phyloP scores from a whole-genome alignment of 1,140 invertebrate genomes.

The Stenopsyche tienmushanensis region DNA sequence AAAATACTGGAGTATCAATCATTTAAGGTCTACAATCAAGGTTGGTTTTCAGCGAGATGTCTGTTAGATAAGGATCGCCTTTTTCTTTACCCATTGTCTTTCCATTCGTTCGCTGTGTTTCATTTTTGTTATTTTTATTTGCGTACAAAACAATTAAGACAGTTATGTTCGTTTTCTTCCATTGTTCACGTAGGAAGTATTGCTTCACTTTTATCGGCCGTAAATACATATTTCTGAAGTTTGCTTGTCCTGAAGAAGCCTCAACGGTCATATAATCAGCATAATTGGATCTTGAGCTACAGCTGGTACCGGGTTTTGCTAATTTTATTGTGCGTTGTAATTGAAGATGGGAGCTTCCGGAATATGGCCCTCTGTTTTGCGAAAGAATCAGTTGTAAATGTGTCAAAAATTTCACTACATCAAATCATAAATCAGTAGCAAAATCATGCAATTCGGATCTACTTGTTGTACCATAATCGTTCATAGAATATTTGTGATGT shows the following conservation, averaged over 20 bases:
- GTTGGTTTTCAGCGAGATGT: constrained; percentile 1
- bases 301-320: too few relatives aligned
- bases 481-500: background rate
- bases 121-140: background rate
- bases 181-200: constrained; percentile 7
- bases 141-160: constrained; percentile 2
- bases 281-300: too few relatives aligned
- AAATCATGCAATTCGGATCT: too few relatives aligned
- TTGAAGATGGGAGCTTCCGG: too few relatives aligned
- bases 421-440: background rate
- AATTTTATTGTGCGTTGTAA: too few relatives aligned
- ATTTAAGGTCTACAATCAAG: background rate
- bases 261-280: too few relatives aligned
- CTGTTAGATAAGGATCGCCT: background rate
- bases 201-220: constrained; percentile 12
- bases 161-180: background rate
- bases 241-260: background rate
- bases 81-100: background rate
- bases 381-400: background rate
- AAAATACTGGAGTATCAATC: background rate
- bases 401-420: background rate
- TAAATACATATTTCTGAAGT: constrained; percentile 4
- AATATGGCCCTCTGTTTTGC: too few relatives aligned
- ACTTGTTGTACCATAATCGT: background rate
- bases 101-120: background rate